These are phyloP conservation scores for Parauchenoglanis ngamensis DNA, from an alignment of 2,797 vertebrate genomes.

Conservation along the genomic window DNA sequence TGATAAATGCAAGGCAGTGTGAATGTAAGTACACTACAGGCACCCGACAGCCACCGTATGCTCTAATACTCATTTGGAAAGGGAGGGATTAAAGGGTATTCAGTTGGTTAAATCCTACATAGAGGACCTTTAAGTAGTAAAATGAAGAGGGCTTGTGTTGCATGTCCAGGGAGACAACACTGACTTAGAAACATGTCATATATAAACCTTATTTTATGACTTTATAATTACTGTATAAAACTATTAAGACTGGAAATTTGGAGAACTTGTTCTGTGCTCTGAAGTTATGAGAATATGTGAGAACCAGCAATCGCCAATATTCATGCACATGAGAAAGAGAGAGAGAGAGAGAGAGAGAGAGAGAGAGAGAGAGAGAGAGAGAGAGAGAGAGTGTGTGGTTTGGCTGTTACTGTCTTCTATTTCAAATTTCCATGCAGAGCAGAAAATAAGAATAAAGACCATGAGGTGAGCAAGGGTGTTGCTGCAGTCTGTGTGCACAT, in stretches of 20 bases:
- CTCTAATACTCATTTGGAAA: no score
- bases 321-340: slow-evolving; percentile 15
- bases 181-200: background rate
- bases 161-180: background rate
- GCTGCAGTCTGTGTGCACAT: slow-evolving; percentile 12
- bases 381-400: slow-evolving; percentile 32
- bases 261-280: background rate
- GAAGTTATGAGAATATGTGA: slow-evolving; percentile 23
- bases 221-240: slow-evolving; percentile 66
- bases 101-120: no score
- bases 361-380: slow-evolving; percentile 23
- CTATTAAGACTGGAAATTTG: slow-evolving; percentile 66
- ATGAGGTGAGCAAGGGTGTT: slow-evolving; percentile 12
- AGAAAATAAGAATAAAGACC: slow-evolving; percentile 74
- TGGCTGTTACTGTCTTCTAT: slow-evolving; percentile 68
- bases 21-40: no score
- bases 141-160: background rate
- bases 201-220: background rate
- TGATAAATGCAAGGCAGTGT: no score
- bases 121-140: background rate
- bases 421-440: slow-evolving; percentile 77
- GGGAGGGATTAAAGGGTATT: no score
- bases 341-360: slow-evolving; percentile 15
- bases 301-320: slow-evolving; percentile 9
- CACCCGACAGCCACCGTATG: no score